Conservation (phyloP, 2,113 vertebrate species). For the Semnornis frantzii region DNA sequence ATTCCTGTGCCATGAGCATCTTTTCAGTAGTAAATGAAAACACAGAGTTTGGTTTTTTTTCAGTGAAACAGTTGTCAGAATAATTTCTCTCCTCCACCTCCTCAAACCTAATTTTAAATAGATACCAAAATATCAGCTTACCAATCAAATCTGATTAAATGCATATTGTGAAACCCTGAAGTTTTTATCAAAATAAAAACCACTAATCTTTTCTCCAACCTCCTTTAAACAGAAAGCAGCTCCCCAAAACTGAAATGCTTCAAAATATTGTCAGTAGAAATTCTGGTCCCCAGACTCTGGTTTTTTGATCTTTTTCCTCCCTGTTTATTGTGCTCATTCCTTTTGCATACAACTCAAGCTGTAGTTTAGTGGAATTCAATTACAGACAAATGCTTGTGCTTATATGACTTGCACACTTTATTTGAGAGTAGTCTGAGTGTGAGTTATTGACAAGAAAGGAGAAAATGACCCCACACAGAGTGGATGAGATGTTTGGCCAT, state of each 20-base stretch:
- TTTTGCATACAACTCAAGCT: background rate
- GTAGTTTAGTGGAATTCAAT: background rate
- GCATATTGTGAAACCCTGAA: background rate
- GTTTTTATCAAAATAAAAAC: background rate
- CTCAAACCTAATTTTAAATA: background rate
- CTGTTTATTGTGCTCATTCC: accelerated
- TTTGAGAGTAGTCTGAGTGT: background rate
- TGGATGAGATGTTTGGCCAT: accelerated
- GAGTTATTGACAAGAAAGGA: background rate
- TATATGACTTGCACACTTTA: background rate
- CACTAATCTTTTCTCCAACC: background rate
- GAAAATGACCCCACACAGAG: background rate
- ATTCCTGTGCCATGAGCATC: too few relatives aligned
- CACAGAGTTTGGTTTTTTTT: background rate
- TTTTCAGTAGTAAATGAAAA: background rate
- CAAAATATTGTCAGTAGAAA: background rate
- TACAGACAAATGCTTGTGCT: background rate
- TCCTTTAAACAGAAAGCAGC: background rate
- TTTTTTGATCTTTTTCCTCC: background rate
- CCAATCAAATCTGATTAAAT: background rate
- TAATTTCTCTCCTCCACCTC: background rate
- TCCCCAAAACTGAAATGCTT: background rate
- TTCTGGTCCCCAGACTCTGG: background rate
- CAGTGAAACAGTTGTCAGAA: background rate
- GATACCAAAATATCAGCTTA: background rate